These are phyloP conservation scores for Drosophila phalerata DNA, from an alignment of 2,888 invertebrate species.

Conservation along the genomic window DNA sequence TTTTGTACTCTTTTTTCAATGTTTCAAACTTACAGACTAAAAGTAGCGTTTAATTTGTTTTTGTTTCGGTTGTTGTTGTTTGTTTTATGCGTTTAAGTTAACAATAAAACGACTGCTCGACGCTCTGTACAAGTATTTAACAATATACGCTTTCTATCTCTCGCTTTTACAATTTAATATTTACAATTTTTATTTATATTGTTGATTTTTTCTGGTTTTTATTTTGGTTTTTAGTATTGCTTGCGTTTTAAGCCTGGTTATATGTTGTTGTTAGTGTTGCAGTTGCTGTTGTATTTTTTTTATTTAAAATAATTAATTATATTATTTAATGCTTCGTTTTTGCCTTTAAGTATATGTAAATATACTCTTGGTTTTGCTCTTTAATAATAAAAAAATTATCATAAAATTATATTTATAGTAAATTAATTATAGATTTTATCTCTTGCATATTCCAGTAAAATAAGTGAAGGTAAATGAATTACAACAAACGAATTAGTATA, in stretches of 20 bases:
- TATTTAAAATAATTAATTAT: slow-evolving; percentile 30
- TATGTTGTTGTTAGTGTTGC: slow-evolving; percentile 22
- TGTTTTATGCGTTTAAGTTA: slow-evolving; percentile 8
- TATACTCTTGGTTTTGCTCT: slow-evolving; percentile 17
- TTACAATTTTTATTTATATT: slow-evolving; percentile 24
- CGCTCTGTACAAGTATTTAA: slow-evolving; percentile 49
- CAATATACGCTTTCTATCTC: slow-evolving; percentile 27
- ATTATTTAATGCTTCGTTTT: slow-evolving; percentile 35
- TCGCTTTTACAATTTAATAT: slow-evolving; percentile 20
- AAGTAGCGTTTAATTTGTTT: slow-evolving; percentile 23
- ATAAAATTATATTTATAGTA: slow-evolving; percentile 19
- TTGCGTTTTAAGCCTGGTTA: slow-evolving; percentile 65
- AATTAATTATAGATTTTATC: slow-evolving; percentile 30
- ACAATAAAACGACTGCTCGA: slow-evolving; percentile 25
- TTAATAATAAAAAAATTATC: slow-evolving; percentile 22
- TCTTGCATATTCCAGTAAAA: slow-evolving; percentile 40
- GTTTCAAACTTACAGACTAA: slow-evolving; percentile 57
- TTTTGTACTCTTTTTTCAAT: slow-evolving; percentile 76
- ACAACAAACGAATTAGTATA: slow-evolving; percentile 14
- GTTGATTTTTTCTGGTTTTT: slow-evolving; percentile 27
- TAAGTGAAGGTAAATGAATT: slow-evolving; percentile 38
- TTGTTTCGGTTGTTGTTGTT: slow-evolving; percentile 15
- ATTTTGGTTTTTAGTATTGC: slow-evolving; percentile 69
- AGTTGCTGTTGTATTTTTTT: not conserved
- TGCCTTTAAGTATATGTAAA: slow-evolving; percentile 21